Percentiles rank a stretch among this genome's conserved stretches.
Evolutionary conservation across 2,797 vertebrate species (phyloP).

Genomic region (Anguilla pacifica): DNA sequence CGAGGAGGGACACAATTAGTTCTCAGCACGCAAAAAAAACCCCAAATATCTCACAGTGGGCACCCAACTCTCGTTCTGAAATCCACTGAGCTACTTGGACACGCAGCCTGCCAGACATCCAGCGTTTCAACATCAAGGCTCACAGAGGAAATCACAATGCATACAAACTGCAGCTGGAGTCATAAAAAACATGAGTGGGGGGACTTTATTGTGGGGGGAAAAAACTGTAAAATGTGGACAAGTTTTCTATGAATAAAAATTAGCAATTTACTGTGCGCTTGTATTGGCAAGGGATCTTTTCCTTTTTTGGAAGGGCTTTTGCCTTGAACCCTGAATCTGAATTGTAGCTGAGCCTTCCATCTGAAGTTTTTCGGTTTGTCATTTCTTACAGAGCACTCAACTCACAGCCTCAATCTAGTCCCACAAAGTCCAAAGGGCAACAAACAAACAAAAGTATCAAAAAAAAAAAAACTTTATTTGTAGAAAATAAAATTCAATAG

Average conservation of each 20-base stretch:
- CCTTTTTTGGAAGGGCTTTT: background rate
- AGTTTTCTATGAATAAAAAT: slow-evolving; percentile 32
- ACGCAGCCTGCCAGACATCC: background rate
- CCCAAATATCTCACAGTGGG: background rate
- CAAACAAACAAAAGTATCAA: background rate
- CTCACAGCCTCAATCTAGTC: background rate
- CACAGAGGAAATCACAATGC: background rate
- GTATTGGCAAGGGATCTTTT: slow-evolving; percentile 8
- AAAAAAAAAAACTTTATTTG: background rate
- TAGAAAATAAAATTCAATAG: background rate
- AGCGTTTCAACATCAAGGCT: too few relatives aligned
- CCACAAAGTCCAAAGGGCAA: slow-evolving; percentile 6
- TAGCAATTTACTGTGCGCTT: slow-evolving; percentile 27
- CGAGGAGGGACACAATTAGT: background rate
- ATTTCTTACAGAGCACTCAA: background rate
- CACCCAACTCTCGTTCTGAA: background rate
- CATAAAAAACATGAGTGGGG: background rate
- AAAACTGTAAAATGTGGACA: slow-evolving; percentile 26
- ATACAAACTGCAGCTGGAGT: background rate
- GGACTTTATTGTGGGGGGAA: slow-evolving; percentile 12
- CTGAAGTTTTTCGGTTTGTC: slow-evolving; percentile 2
- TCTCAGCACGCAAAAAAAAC: background rate
- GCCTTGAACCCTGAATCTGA: background rate
- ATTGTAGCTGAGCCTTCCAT: background rate
- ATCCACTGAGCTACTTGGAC: background rate